Evolutionary conservation across 1,140 invertebrate genomes (phyloP).

Genomic region (Achroia grisella): DNA sequence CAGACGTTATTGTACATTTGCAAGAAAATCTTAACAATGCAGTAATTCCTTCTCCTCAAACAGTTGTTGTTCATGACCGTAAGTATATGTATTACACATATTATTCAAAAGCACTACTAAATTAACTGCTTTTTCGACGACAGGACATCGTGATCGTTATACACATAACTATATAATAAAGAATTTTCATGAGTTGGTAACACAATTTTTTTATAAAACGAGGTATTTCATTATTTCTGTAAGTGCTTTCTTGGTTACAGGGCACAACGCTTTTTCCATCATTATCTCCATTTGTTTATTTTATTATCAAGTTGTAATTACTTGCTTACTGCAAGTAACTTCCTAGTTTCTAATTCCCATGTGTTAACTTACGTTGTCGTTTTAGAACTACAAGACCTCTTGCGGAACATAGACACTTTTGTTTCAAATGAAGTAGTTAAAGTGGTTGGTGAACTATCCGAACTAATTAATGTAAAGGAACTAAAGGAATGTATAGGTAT

Average conservation of each 20-base stretch:
- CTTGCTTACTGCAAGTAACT: too few relatives aligned
- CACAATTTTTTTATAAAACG: too few relatives aligned
- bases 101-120: not conserved
- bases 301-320: not conserved
- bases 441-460: constrained; percentile 15
- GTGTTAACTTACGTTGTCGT: not conserved
- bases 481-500: constrained; percentile 17
- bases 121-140: not conserved
- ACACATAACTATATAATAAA: too few relatives aligned
- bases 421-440: constrained; percentile 19
- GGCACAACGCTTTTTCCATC: too few relatives aligned
- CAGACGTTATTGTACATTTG: constrained; percentile 17
- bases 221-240: too few relatives aligned
- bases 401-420: constrained; percentile 29
- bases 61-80: not conserved
- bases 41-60: not conserved
- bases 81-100: not conserved
- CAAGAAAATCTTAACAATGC: constrained; percentile 17
- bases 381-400: constrained; percentile 2
- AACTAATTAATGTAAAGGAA: constrained; percentile 6
- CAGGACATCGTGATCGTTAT: too few relatives aligned
- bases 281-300: too few relatives aligned
- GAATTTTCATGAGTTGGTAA: too few relatives aligned
- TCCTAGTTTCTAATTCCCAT: too few relatives aligned
- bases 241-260: too few relatives aligned